Evolutionary conservation across 2,797 vertebrate genomes (phyloP), one percentile per base, ranked within the genome.

Genomic region (Cynopterus sphinx): DNA sequence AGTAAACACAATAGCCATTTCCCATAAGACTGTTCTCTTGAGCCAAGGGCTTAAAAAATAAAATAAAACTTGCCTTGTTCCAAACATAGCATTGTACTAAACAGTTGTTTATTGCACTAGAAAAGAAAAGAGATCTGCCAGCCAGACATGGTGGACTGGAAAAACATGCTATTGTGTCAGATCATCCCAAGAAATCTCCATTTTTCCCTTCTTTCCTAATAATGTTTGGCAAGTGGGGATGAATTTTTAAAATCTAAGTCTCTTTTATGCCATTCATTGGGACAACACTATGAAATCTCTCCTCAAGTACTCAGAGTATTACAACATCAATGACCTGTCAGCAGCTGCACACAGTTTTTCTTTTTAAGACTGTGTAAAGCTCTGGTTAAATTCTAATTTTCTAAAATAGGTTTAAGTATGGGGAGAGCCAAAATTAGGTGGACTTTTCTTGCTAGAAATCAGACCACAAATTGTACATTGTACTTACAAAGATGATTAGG

Each of bases 1-100:
- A 96, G 91, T 98, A 98, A 98, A 97, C 95, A 95, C 96, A 97
- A 96, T 96, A 81, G 82, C 95, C 94, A 86, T 98, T 98, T 98
- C 98, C 98, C 96, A 96, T 98, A 98, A 98, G 94, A 97, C 95
- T 11, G 0, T 96, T 97, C 95, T 98, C 94, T 92, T 96, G 88
- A 97, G 97, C 97, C 98, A 98, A 93, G 51, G 90, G 83, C 91
- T 98, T 98, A 77, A 93, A 95, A 92, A 87, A 86, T 53, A 90
- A 97, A 92, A 94, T n/a, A 89, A 96, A 93, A 91, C 57, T 94
- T 97, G 70, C 28, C 95, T 96, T 97, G 71, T 63, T 96, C 49
- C 95, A 94, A 94, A 96, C 67, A 92, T 85, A 79, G 61, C 46
- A 51, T 91, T 95, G 92, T 91, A 55, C 87, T 96, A 94, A 97